These are phyloP conservation scores for Thecophora atra DNA, from an alignment of 2,888 invertebrate genomes.

Conservation along the genomic window DNA sequence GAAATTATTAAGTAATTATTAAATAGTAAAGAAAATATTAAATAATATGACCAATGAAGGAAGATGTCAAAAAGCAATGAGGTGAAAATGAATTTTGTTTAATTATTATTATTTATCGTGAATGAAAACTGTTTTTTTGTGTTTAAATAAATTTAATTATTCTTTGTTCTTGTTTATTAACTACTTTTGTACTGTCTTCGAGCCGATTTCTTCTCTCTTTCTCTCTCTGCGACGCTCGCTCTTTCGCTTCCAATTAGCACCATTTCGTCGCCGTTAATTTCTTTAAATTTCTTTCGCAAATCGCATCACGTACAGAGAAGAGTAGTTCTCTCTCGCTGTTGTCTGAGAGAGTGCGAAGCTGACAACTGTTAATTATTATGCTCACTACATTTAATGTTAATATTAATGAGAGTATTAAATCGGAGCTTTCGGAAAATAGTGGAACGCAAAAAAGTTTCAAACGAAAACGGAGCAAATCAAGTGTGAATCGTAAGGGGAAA, in stretches of 20 bases:
- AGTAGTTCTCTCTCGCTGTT: not conserved
- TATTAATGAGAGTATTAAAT: constrained; percentile 19
- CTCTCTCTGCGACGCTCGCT: not conserved
- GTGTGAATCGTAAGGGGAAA: constrained; percentile 42
- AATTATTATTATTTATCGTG: not conserved
- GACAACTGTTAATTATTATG: not conserved
- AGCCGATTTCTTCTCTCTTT: not conserved
- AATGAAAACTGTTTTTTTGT: not conserved
- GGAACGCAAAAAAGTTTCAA: constrained; percentile 21
- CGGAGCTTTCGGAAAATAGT: constrained; percentile 2
- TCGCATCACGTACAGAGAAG: not conserved
- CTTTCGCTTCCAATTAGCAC: not conserved
- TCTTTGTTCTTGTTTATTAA: not conserved
- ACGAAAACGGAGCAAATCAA: constrained; percentile 26
- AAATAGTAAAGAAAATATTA: too few species aligned
- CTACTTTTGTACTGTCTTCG: not conserved
- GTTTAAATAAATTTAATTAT: not conserved
- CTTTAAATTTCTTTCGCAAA: not conserved
- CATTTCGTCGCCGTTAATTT: not conserved
- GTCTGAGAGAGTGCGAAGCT: not conserved
- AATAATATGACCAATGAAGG: too few species aligned
- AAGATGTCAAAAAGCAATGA: not conserved
- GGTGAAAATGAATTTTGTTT: not conserved
- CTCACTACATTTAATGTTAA: not conserved
- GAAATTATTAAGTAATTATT: too few species aligned